These are phyloP conservation scores for Epizoanthus illoricatus DNA, from an alignment of 92 coral and sea anemone species.

Conservation along the genomic window DNA sequence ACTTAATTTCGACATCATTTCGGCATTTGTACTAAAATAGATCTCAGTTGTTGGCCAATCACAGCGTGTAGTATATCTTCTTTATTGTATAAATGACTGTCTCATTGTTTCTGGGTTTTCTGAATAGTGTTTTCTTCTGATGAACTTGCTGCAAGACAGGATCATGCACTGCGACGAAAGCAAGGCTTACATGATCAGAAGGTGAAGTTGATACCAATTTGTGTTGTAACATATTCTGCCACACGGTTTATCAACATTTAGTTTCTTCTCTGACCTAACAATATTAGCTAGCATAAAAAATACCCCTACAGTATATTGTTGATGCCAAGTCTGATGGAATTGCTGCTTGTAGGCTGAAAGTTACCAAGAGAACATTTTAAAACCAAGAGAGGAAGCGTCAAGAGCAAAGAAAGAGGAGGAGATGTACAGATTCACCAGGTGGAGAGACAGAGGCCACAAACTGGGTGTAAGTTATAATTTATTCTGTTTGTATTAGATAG, in stretches of 20 bases:
- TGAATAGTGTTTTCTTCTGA: too few species aligned
- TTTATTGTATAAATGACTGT: neutral
- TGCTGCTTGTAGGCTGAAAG: slow-evolving; percentile 42
- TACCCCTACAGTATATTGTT: too few species aligned
- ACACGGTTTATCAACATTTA: too few species aligned
- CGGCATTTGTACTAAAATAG: too few species aligned
- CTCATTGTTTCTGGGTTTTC: neutral
- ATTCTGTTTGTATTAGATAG: neutral
- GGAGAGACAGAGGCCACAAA: slow-evolving; percentile 79
- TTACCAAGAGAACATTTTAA: slow-evolving; percentile 57
- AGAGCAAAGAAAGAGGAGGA: slow-evolving; percentile 61
- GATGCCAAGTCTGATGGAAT: too few species aligned
- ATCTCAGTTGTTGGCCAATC: too few species aligned
- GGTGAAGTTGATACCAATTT: slow-evolving; percentile 27
- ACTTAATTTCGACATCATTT: too few species aligned
- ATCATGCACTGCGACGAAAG: slow-evolving; percentile 27
- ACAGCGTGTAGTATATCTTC: too few species aligned
- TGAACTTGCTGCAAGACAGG: slow-evolving; percentile 5
- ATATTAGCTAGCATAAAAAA: too few species aligned
- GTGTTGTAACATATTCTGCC: too few species aligned
- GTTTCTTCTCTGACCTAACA: too few species aligned
- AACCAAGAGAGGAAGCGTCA: slow-evolving; percentile 69
- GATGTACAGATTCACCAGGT: slow-evolving; percentile 62
- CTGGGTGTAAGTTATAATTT: slow-evolving; percentile 53
- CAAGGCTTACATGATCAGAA: slow-evolving; percentile 58